Evolutionary conservation across 2,888 invertebrate species (phyloP).

Genomic region (Leptogaster cylindrica): DNA sequence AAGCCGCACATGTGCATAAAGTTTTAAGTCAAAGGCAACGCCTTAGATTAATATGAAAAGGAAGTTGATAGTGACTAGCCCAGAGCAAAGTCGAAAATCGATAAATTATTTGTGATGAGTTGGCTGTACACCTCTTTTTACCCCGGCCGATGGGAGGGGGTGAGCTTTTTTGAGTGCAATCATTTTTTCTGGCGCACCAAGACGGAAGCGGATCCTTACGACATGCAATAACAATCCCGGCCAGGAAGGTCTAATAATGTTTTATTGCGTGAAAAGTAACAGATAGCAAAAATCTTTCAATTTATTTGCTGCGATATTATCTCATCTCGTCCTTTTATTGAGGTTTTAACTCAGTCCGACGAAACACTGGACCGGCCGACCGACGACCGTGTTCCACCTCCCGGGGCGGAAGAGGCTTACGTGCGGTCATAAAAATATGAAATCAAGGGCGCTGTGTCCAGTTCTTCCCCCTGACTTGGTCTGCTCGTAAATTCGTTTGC

Average conservation of each 20-base stretch:
- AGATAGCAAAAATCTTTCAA: conserved; percentile 48
- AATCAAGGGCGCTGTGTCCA: conserved; percentile 13
- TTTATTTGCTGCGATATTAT: conserved; percentile 43
- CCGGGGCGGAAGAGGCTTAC: conserved; percentile 35
- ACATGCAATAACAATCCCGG: neutral
- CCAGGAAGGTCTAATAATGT: conserved; percentile 44
- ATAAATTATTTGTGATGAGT: conserved; percentile 45
- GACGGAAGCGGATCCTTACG: neutral
- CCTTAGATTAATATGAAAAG: conserved; percentile 38
- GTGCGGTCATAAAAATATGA: conserved; percentile 42
- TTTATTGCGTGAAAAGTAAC: conserved; percentile 49
- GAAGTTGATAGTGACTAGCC: conserved; percentile 33
- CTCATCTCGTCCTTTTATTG: conserved; percentile 37
- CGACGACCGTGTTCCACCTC: neutral
- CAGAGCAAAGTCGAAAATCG: conserved; percentile 39
- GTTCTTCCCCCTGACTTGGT: conserved; percentile 29
- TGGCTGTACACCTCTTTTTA: conserved; percentile 37
- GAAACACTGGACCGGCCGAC: too few species aligned
- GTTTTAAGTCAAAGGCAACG: conserved; percentile 42
- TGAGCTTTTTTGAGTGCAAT: conserved; percentile 10
- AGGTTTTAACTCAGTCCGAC: conserved; percentile 30
- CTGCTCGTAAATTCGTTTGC: conserved; percentile 42
- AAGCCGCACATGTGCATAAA: conserved; percentile 37
- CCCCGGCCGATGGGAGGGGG: conserved; percentile 2
- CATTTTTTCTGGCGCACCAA: neutral